Evolutionary conservation across 2,113 vertebrate genomes (phyloP), one percentile per base, ranked within the genome.

Genomic region (Anser brachyrhynchus): DNA sequence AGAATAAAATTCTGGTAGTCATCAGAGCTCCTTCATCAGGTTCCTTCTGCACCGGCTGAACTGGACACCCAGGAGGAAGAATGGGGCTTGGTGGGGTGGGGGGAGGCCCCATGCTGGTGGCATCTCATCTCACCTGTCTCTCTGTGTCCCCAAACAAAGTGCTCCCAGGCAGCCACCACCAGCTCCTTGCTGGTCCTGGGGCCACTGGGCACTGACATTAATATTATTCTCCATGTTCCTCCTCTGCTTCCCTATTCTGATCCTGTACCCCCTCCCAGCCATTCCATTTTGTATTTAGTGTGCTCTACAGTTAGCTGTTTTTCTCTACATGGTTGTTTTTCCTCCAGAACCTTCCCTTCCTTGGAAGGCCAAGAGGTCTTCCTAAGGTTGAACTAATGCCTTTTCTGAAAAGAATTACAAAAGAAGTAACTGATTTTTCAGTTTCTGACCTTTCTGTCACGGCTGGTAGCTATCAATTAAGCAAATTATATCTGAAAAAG

Each of bases 331-430:
- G 31, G 54, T 79, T 91, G 61, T 91, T 93, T 85, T 94, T 44
- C 13, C 35, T 93, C 67, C 9, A 12, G 79, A 62, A 88, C 54
- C 77, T 90, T 82, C 37, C 13, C 33, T 92, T 94, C 82, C 82
- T 94, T 79, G 51, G 31, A 96, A 41, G 85, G 75, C 41, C 73
- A 90, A 93, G 92, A 97, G 72, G 33, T 91, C 90, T 84, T 90
- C 8, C 74, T 90, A 49, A 49, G 43, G 43, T 72, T 85, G 71
- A 96, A 77, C 18, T 66, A 51, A 5, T 90, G 72, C 79, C 39
- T 80, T 72, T 12, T 86, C 59, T 59, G 83, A 33, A 86, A 92
- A 41, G 9, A 70, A 83, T 41, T 80, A 28, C 35, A 51, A 70
- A 80, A 66, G n/a, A 8, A 88, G 13, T 83, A 80, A 88, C 20